phyloP scores from a whole-genome alignment of 2,113 vertebrate species.

The Ciconia maguari region DNA sequence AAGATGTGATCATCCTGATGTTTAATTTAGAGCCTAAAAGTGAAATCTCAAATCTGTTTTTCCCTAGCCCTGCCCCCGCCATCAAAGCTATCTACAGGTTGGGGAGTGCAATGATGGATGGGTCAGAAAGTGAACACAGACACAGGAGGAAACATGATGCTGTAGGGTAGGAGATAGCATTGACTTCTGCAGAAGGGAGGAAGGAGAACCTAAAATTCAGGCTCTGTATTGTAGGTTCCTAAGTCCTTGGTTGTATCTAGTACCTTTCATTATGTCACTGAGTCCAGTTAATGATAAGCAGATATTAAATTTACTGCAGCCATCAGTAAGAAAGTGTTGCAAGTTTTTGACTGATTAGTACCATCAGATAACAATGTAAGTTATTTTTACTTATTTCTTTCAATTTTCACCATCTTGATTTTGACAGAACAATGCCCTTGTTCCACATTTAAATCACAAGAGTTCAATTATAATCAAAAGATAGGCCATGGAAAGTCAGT shows the following conservation, averaged over 20 bases:
- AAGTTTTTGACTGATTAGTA: neutral
- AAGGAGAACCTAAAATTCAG: neutral
- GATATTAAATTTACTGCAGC: neutral
- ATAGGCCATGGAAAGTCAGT: neutral
- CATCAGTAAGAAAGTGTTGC: neutral
- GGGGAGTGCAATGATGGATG: neutral
- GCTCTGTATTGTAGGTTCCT: neutral
- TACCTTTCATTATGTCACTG: neutral
- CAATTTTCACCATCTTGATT: neutral
- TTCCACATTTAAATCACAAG: neutral
- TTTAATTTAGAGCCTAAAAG: neutral
- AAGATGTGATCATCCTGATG: neutral
- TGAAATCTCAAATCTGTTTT: neutral
- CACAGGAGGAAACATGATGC: neutral
- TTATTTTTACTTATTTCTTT: neutral
- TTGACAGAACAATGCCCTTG: neutral
- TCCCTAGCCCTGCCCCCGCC: rapidly evolving
- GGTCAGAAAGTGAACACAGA: neutral
- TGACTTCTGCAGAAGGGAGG: neutral
- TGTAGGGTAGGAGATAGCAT: neutral
- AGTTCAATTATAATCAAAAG: neutral
- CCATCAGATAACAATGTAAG: neutral
- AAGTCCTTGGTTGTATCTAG: neutral
- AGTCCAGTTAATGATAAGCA: neutral
- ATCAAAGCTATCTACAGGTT: neutral